These are phyloP conservation scores for Oceanodroma leucorhoa DNA, from an alignment of 2,797 vertebrate genomes.

Conservation along the genomic window DNA sequence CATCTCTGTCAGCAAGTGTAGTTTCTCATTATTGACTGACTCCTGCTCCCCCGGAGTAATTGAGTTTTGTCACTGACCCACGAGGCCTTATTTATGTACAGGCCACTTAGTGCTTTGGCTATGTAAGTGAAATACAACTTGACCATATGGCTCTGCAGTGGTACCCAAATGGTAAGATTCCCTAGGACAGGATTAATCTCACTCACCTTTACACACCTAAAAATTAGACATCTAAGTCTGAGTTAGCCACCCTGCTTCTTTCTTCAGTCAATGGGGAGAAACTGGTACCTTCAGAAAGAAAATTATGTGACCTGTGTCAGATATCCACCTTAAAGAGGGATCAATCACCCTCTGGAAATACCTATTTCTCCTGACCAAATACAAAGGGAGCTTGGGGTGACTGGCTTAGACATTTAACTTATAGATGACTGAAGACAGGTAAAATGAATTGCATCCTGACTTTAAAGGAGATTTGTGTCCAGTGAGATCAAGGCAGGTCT, in stretches of 20 bases:
- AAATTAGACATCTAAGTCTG: neutral
- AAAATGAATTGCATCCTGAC: slow-evolving; percentile 27
- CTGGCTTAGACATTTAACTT: slow-evolving; percentile 17
- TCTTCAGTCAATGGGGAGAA: neutral
- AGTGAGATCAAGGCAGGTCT: slow-evolving; percentile 14
- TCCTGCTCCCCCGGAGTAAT: neutral
- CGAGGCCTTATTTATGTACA: neutral
- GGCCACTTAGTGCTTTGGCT: neutral
- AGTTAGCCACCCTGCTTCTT: neutral
- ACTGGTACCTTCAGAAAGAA: neutral
- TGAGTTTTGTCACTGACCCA: neutral
- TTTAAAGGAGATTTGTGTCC: slow-evolving; percentile 54
- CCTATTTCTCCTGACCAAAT: neutral
- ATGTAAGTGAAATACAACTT: neutral
- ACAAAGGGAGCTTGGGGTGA: neutral
- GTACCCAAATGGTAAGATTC: neutral
- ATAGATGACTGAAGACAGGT: slow-evolving; percentile 23
- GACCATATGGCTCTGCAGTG: neutral
- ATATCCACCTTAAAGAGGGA: neutral
- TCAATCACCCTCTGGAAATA: slow-evolving; percentile 34
- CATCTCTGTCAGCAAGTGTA: neutral
- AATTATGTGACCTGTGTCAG: neutral
- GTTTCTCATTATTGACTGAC: slow-evolving; percentile 44
- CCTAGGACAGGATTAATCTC: neutral
- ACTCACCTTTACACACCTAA: neutral